phyloP scores from a whole-genome alignment of 2,113 vertebrate species.

The Acinonyx jubatus region DNA sequence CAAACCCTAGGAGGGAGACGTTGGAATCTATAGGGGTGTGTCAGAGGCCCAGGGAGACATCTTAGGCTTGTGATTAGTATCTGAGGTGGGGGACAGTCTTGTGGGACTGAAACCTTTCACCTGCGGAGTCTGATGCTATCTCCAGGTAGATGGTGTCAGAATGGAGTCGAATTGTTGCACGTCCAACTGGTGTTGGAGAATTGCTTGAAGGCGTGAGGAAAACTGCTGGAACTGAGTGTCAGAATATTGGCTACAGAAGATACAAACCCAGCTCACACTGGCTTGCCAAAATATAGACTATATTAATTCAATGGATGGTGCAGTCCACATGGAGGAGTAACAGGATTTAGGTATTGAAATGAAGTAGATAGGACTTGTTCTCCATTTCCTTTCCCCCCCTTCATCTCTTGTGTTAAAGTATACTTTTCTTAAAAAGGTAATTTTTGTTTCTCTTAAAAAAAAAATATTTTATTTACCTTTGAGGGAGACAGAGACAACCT shows the following conservation, averaged over 20 bases:
- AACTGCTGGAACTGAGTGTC: not conserved
- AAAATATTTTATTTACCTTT: too few species aligned
- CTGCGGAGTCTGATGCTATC: not conserved
- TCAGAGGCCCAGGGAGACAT: not conserved
- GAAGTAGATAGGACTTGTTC: not conserved
- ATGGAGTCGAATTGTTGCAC: not conserved
- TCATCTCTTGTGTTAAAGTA: not conserved
- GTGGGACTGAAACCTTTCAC: not conserved
- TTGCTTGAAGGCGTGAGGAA: not conserved
- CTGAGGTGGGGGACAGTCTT: not conserved
- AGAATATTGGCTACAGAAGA: not conserved
- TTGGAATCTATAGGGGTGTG: not conserved
- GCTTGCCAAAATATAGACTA: not conserved
- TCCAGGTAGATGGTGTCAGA: not conserved
- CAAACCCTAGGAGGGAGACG: not conserved
- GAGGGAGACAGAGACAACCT: too few species aligned
- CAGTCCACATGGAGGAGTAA: not conserved
- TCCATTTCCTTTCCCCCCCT: not conserved
- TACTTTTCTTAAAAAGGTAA: not conserved
- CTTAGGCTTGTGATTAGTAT: not conserved
- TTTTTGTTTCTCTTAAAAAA: not conserved
- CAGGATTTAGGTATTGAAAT: not conserved
- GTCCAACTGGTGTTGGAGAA: not conserved
- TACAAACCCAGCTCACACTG: not conserved
- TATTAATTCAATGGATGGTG: not conserved